Evolutionary conservation across 2,113 vertebrate genomes (phyloP), one percentile per base, ranked within the genome.

Genomic region (Nansenia antarctica): DNA sequence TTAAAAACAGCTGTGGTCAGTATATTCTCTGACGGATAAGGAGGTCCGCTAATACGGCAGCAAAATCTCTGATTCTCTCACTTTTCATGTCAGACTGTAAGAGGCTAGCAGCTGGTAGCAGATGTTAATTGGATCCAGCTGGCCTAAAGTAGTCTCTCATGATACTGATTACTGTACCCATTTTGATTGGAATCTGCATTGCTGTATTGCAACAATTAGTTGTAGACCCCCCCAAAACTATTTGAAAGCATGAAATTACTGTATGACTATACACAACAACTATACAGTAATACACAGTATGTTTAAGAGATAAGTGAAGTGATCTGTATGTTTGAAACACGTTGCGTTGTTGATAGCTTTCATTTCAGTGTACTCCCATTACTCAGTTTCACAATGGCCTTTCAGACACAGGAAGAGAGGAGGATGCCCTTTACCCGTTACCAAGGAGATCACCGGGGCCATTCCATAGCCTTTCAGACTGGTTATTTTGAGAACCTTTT

Each of bases 391-490:
- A 49, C 45, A 20, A 49, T 49, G 45, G 6, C 20, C 45, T 49
- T 49, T 49, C 45, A 49, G n/a, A 8, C n/a, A 2, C n/a, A 22
- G 45, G 45, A 49, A 49, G 45, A n/a, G 18, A 49, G 45, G 15
- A 49, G 45, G n/a, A 49, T 49, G 45, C 45, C 45, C 45, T 49
- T 49, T 49, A 49, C n/a, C 45, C 5, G 45, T 49, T 49, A 49
- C 45, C 45, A 49, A 20, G 9, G 45, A 49, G 5, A 49, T 14
- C n/a, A 2, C n/a, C 9, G 15, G n/a, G 45, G n/a, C 6, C 2
- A n/a, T 4, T 8, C n/a, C 9, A 1, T 49, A n/a, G 14, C 45
- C 45, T 20, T 20, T 47, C 45, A 47, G 14, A 5, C 18, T 47
- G 45, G n/a, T 47, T 47, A 47, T 47, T 18, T 47, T 20, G 3